Percentiles rank a stretch among this genome's conserved stretches.
phyloP scores from a whole-genome alignment of 1,140 invertebrate species.

The Callitettix versicolor region DNA sequence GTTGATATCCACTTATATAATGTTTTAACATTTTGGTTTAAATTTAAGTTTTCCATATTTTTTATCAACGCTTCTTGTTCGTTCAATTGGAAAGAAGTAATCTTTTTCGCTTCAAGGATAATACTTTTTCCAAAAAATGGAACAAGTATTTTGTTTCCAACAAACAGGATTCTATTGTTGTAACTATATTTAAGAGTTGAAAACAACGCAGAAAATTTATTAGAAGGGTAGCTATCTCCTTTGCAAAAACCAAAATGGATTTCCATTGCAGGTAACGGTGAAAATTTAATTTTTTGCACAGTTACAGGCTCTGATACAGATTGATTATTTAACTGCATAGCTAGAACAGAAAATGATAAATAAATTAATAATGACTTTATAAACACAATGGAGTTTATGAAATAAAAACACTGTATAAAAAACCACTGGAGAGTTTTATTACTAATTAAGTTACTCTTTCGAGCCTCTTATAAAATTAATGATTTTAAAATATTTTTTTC shows the following conservation, averaged over 20 bases:
- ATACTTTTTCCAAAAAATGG: slow-evolving; percentile 19
- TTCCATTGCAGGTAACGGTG: slow-evolving; percentile 7
- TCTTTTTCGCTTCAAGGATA: slow-evolving; percentile 9
- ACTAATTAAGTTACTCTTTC: no score
- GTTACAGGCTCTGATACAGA: not conserved
- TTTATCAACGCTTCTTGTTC: not conserved
- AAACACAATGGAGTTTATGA: no score
- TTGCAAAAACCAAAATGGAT: slow-evolving; percentile 6
- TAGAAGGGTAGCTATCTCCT: not conserved
- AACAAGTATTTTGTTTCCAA: slow-evolving; percentile 3
- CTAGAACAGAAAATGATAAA: no score
- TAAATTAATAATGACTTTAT: no score
- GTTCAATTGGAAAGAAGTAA: not conserved
- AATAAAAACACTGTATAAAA: no score
- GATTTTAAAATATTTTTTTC: no score
- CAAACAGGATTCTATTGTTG: slow-evolving; percentile 6
- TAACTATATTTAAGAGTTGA: not conserved
- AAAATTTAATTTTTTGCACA: slow-evolving; percentile 9
- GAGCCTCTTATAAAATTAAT: no score
- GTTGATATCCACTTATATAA: slow-evolving; percentile 3
- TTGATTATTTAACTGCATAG: not conserved
- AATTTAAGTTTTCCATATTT: slow-evolving; percentile 11
- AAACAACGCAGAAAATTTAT: slow-evolving; percentile 1
- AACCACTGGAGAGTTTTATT: no score
- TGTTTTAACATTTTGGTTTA: not conserved